Conservation (phyloP, 2,888 invertebrate species). For the Yponomeuta cagnagella region DNA sequence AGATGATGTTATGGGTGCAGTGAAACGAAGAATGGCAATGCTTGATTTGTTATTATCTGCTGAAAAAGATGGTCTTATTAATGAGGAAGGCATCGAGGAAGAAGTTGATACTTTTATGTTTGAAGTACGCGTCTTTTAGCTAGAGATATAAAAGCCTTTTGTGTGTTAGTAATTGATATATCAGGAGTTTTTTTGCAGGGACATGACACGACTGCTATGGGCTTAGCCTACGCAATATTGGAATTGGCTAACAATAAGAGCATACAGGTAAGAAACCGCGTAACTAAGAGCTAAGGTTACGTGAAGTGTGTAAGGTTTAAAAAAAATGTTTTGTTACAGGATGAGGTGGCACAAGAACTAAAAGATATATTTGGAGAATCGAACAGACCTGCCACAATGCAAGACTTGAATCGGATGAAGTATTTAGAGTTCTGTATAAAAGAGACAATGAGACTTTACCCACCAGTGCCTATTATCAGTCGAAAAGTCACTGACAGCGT, state of each 20-base stretch:
- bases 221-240: conserved; percentile 32
- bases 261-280: conserved; percentile 25
- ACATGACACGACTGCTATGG: conserved; percentile 45
- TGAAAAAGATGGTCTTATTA: conserved; percentile 59
- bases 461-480: conserved; percentile 80
- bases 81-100: conserved; percentile 72
- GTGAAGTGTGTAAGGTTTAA: too few species aligned
- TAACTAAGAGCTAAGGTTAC: neutral
- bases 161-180: neutral
- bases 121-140: conserved; percentile 48
- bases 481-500: conserved; percentile 74
- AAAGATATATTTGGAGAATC: conserved; percentile 79
- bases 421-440: conserved; percentile 83
- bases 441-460: conserved; percentile 79
- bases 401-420: conserved; percentile 77
- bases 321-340: conserved; percentile 50
- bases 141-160: neutral
- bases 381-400: conserved; percentile 75
- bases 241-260: conserved; percentile 39
- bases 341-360: conserved; percentile 76
- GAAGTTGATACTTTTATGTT: conserved; percentile 81
- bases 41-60: conserved; percentile 68
- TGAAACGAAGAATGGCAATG: conserved; percentile 71
- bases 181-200: conserved; percentile 27
- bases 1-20: conserved; percentile 31